Percentiles rank a stretch among this genome's conserved stretches.
These are phyloP conservation scores for Neoseiulus cucumeris DNA, from an alignment of 1,140 invertebrate genomes.

Conservation along the genomic window DNA sequence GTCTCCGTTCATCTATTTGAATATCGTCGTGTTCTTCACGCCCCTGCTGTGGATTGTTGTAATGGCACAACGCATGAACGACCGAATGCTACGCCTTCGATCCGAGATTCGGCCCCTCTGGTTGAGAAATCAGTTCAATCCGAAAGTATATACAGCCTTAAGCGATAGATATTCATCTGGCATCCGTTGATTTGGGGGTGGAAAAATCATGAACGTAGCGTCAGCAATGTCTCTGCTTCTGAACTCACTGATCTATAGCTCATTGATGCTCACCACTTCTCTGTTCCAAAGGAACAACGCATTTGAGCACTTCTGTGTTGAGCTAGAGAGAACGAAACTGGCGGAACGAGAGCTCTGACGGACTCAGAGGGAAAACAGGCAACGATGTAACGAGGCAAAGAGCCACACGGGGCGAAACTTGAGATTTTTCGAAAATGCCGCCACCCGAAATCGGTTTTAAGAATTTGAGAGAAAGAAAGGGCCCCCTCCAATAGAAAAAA, in stretches of 20 bases:
- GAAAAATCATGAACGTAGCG: background rate
- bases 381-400: background rate
- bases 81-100: too few relatives aligned
- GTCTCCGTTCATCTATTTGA: too few relatives aligned
- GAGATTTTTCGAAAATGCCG: too few relatives aligned
- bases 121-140: too few relatives aligned
- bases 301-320: background rate
- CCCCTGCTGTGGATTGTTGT: too few relatives aligned
- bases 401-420: background rate
- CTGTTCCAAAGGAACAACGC: background rate
- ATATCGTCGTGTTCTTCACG: too few relatives aligned
- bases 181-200: background rate
- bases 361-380: background rate
- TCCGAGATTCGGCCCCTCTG: too few relatives aligned
- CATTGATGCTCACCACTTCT: background rate
- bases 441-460: too few relatives aligned
- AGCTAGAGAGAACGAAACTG: background rate
- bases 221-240: background rate
- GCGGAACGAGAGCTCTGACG: background rate
- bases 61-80: too few relatives aligned
- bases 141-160: background rate
- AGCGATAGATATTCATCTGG: background rate
- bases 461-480: background rate
- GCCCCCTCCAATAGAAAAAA: background rate
- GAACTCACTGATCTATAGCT: background rate